Evolutionary conservation across 2,888 invertebrate genomes (phyloP).

Genomic region (Cheilosia vernalis): DNA sequence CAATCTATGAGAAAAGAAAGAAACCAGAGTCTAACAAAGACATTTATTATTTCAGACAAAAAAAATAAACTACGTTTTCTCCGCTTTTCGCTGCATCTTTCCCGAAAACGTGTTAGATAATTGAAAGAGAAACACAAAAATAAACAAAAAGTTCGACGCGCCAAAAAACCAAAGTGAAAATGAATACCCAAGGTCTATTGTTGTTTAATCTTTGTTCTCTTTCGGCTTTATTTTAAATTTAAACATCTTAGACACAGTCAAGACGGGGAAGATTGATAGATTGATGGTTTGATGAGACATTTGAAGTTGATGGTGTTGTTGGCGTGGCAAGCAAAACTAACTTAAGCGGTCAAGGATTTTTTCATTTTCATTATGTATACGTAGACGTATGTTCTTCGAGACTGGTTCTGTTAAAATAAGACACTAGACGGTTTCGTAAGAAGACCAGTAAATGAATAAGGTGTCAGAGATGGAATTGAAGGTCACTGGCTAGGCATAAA

Average conservation of each 20-base stretch:
- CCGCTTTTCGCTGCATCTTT: constrained; percentile 1
- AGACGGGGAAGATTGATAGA: constrained; percentile 39
- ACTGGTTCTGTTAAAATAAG: constrained; percentile 6
- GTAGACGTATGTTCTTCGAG: not conserved
- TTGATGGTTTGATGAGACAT: constrained; percentile 37
- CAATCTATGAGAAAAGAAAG: constrained; percentile 13
- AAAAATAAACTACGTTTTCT: not conserved
- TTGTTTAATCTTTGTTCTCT: constrained; percentile 43
- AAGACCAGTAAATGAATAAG: not conserved
- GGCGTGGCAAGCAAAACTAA: constrained; percentile 16
- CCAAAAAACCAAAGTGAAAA: constrained; percentile 46
- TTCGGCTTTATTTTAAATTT: constrained; percentile 16
- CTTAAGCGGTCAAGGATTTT: constrained; percentile 58
- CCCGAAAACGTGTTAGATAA: constrained; percentile 51
- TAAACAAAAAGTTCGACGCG: constrained; percentile 20
- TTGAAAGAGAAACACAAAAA: constrained; percentile 30
- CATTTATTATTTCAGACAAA: constrained; percentile 50
- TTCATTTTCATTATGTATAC: too few relatives aligned
- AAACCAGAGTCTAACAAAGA: constrained; percentile 57
- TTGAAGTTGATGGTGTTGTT: constrained; percentile 30
- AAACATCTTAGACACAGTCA: constrained; percentile 25
- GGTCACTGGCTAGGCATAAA: too few relatives aligned
- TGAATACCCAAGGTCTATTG: constrained; percentile 60
- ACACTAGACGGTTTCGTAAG: not conserved
- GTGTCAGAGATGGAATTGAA: too few relatives aligned